Evolutionary conservation across 2,888 invertebrate species (phyloP).

Genomic region (Cylindroiulus punctatus): DNA sequence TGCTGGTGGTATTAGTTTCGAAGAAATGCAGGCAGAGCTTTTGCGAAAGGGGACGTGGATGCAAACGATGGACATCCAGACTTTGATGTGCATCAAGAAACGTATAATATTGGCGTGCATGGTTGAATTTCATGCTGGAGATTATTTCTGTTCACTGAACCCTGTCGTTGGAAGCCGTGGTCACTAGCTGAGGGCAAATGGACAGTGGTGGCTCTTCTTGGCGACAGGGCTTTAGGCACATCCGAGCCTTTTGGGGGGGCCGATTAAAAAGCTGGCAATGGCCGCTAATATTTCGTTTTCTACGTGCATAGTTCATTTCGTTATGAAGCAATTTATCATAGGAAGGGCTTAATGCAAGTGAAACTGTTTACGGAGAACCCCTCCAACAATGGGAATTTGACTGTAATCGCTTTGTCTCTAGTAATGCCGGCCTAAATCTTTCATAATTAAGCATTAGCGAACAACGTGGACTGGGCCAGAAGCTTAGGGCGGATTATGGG

Average conservation of each 20-base stretch:
- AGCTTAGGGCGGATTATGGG: slow-evolving; percentile 50
- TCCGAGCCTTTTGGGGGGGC: background rate
- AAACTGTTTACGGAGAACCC: slow-evolving; percentile 50
- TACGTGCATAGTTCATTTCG: slow-evolving; percentile 45
- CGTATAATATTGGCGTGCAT: background rate
- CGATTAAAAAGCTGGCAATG: slow-evolving; percentile 19
- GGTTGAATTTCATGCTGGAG: background rate
- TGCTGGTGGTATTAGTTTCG: too few relatives aligned
- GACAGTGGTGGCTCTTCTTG: background rate
- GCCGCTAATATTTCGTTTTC: slow-evolving; percentile 50
- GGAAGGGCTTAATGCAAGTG: slow-evolving; percentile 35
- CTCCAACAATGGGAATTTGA: slow-evolving; percentile 48
- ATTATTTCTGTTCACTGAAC: background rate
- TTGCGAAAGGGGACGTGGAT: too few relatives aligned
- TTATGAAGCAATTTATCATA: slow-evolving; percentile 55
- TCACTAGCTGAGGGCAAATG: slow-evolving; percentile 13
- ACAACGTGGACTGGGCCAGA: slow-evolving; percentile 50
- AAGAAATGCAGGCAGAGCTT: too few relatives aligned
- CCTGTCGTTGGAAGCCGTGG: background rate
- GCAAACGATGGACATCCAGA: background rate
- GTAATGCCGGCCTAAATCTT: slow-evolving; percentile 54
- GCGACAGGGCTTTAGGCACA: background rate
- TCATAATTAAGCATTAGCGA: slow-evolving; percentile 57
- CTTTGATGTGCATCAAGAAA: background rate
- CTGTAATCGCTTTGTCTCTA: slow-evolving; percentile 56